Base-by-base conservation (phyloP, 1,140 invertebrate genomes). In the Heliothis subflexa region DNA sequence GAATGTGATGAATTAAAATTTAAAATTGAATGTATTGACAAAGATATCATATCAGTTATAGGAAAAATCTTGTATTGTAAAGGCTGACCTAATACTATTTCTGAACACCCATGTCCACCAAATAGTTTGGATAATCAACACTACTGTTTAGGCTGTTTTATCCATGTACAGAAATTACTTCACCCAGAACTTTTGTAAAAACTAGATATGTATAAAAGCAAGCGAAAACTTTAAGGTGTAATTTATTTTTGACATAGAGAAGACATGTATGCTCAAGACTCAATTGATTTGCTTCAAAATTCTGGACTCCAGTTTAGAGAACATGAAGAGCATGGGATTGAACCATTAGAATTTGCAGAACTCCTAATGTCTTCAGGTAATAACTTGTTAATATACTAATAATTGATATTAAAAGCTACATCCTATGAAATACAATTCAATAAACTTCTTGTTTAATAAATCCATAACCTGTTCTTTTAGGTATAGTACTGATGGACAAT, bases 241-340 rank as follows among this genome's bases (percentile, higher is more conserved):
- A 7, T 40, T 40, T 40, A 40, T 40, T 5, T 40, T 40, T 40
- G 33, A 9, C 33, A 40, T 73, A 99, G 98, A 76, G 98, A 99
- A 95, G 99, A 99, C 89, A 99, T 99, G 98, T 99, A 99, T 95
- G 99, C 99, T n/a, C 98, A 99, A 95, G 99, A 99, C 90, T 99
- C 98, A 79, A 99, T 99, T 93, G 99, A 99, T 91, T 96, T 99
- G 86, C 95, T 99, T 52, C 97, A 98, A 91, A 99, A 99, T 93
- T 99, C 98, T 75, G 99, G 99, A 45, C 99, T 99, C 79, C 98
- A 99, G 91, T 99, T 99, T 92, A 98, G 99, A 89, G 98, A 99
- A 94, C 98, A 99, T 90, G 98, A 99, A 95, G 98, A 99, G 92
- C 98, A 99, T 91, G 99, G 99, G 14, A 99, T 99, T 78, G 98